These are phyloP conservation scores for Tuta absoluta DNA, from an alignment of 2,888 invertebrate genomes.

Conservation along the genomic window DNA sequence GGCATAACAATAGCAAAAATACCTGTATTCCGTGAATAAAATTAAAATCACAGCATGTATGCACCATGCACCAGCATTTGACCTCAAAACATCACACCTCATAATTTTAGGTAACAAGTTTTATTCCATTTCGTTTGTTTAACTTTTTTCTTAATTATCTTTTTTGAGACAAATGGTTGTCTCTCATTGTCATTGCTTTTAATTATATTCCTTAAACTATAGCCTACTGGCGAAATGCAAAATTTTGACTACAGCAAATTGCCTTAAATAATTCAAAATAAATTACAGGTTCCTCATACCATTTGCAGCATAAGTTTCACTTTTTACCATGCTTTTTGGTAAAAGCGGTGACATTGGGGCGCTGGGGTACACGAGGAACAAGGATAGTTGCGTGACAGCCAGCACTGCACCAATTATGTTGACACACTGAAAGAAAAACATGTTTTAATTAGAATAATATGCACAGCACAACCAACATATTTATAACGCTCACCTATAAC, in stretches of 20 bases:
- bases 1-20: too few species aligned
- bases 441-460: not conserved
- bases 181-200: too few species aligned
- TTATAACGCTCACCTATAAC: too few species aligned
- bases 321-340: constrained; percentile 41
- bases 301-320: constrained; percentile 4
- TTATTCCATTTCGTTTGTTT: too few species aligned
- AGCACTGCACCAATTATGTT: constrained; percentile 90
- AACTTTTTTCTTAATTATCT: too few species aligned
- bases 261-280: not conserved
- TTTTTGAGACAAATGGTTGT: too few species aligned
- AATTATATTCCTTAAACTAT: too few species aligned
- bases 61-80: too few species aligned
- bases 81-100: too few species aligned
- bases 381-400: constrained; percentile 86
- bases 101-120: too few species aligned
- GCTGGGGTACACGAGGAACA: constrained; percentile 88
- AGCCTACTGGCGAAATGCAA: not conserved
- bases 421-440: constrained; percentile 82
- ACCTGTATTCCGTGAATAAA: too few species aligned
- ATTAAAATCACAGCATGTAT: too few species aligned
- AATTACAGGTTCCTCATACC: constrained; percentile 12
- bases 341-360: constrained; percentile 45
- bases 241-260: not conserved
- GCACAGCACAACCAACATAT: not conserved